Base-by-base conservation (phyloP, 2,888 invertebrate species). In the Trissoscelio sp. region DNA sequence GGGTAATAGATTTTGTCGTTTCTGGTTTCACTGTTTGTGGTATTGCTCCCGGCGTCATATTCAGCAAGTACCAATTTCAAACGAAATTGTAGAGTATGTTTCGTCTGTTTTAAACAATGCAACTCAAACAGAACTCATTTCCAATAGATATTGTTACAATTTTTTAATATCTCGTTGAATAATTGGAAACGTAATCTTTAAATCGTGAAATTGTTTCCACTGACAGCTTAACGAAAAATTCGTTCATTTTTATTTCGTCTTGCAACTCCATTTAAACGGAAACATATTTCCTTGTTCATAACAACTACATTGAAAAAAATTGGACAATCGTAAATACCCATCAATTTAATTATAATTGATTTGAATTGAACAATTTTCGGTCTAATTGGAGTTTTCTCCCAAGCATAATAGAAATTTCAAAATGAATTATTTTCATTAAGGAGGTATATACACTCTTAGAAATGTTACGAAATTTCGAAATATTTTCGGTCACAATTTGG, bases 51-150 rank as follows among this genome's bases (percentile, higher is more conserved):
- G 39, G 75, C 75, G 39, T 37, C 39, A 37, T 39, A 42, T 67
- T 66, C 57, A 42, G 57, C 67, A 58, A 75, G 58, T 60, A 53
- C 58, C 60, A 48, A 60, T 77, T 53, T 58, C 39, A 57, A 67
- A 67, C 75, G 51, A 75, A 66, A 58, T 58, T 39, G 12, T 48
- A 6, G 22, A 28, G 14, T 28, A 51, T 28, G 12, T 51, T 18
- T 20, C 24, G 11, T 9, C 9, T 4, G 20, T 46, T 75, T 66
- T 75, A 46, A 57, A 34, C 51, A 51, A 51, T 51, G 6, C 24
- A 39, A 20, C n/a, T 44, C 39, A 16, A 28, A n/a, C 42, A 44
- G 28, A 20, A 11, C 20, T 55, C 31, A 31, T 55, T 31, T 55
- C 51, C 31, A 55, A 34, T 55, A 55, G 31, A 55, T 31, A 55